These are phyloP conservation scores for Erebia ligea DNA, from an alignment of 2,888 invertebrate genomes.

Conservation along the genomic window DNA sequence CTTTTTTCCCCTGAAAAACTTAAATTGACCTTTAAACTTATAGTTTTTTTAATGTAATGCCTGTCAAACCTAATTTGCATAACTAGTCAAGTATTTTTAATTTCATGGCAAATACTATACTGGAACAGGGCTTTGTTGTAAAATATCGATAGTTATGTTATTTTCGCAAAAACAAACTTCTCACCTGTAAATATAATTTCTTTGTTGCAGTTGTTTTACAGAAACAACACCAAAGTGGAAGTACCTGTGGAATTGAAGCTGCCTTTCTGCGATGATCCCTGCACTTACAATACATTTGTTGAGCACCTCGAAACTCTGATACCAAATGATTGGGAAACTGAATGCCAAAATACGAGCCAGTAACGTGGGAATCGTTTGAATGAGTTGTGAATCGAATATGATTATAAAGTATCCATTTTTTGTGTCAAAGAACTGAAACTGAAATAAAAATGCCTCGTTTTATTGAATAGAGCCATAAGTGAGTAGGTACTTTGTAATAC, in stretches of 20 bases:
- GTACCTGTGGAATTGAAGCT: constrained; percentile 83
- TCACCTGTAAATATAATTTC: constrained; percentile 30
- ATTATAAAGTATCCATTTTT: not conserved
- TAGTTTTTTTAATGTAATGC: too few relatives aligned
- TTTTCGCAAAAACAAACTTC: too few relatives aligned
- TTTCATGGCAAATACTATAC: not conserved
- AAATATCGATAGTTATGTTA: too few relatives aligned
- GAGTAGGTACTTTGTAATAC: too few relatives aligned
- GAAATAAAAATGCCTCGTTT: not conserved
- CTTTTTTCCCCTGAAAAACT: too few relatives aligned
- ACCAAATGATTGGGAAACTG: constrained; percentile 86
- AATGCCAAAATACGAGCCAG: constrained; percentile 77
- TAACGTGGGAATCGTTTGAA: constrained; percentile 18
- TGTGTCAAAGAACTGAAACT: not conserved
- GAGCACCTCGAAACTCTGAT: constrained; percentile 80
- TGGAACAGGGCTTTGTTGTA: too few relatives aligned
- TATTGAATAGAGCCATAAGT: not conserved
- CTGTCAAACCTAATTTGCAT: too few relatives aligned
- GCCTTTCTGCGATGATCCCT: constrained; percentile 86
- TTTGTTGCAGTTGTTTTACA: constrained; percentile 84
- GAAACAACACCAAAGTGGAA: constrained; percentile 84
- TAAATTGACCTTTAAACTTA: too few relatives aligned
- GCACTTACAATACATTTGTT: constrained; percentile 83
- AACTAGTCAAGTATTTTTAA: too few relatives aligned
- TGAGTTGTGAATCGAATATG: not conserved